Conservation (phyloP, 2,113 vertebrate species). For the Ictalurus furcatus region DNA sequence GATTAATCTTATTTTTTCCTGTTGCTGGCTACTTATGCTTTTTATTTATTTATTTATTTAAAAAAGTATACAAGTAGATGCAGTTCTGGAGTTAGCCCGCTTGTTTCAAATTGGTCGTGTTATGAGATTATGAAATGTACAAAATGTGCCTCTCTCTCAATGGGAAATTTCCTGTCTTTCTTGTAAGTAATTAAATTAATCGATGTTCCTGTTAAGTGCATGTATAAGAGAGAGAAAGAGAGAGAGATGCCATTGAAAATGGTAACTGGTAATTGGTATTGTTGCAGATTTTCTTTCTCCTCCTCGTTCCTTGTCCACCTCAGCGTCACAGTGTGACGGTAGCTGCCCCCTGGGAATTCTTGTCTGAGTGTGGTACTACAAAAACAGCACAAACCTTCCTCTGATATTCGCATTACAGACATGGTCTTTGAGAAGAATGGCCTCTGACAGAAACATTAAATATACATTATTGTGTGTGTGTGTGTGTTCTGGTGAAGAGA, state of each 20-base stretch:
- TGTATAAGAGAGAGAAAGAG: background rate
- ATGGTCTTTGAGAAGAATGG: constrained; percentile 17
- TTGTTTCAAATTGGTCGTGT: constrained; percentile 10
- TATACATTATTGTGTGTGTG: background rate
- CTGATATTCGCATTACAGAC: constrained; percentile 29
- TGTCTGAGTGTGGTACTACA: background rate
- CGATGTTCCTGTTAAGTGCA: background rate
- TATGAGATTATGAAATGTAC: constrained; percentile 32
- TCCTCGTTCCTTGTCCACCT: background rate
- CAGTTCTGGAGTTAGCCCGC: constrained; percentile 30
- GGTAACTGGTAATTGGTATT: background rate
- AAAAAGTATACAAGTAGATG: constrained; percentile 10
- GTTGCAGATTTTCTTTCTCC: background rate
- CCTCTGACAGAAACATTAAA: constrained; percentile 40
- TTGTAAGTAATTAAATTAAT: background rate
- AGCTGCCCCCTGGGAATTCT: constrained; percentile 9
- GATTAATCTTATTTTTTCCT: constrained; percentile 50
- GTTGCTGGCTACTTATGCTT: constrained; percentile 41
- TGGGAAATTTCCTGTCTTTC: background rate
- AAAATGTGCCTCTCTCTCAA: background rate
- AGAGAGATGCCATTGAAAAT: background rate
- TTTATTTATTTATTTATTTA: background rate
- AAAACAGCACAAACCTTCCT: constrained; percentile 18
- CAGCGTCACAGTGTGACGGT: constrained; percentile 11
- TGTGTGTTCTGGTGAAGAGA: background rate